A percentile compares a stretch with the other conserved stretches of the same genome.
These are phyloP conservation scores for Charanyca ferruginea DNA, from an alignment of 2,888 invertebrate species.

Conservation along the genomic window DNA sequence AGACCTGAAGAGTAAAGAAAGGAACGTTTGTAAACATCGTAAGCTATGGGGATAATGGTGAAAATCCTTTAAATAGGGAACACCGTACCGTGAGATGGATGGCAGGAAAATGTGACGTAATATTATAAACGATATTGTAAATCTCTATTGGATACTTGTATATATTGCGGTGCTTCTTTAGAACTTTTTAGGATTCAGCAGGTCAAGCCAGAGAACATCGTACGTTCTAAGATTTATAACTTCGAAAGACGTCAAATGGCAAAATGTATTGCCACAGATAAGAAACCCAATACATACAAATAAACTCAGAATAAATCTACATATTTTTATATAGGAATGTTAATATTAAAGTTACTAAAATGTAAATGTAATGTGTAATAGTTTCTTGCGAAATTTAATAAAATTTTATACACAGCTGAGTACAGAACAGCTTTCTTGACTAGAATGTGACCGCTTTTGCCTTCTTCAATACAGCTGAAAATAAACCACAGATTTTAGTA, in stretches of 20 bases:
- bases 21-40: neutral
- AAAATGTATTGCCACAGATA: neutral
- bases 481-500: slow-evolving; percentile 19
- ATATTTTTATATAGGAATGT: slow-evolving; percentile 1
- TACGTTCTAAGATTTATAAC: neutral
- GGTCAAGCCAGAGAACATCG: neutral
- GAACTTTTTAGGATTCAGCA: neutral
- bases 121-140: neutral
- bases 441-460: slow-evolving; percentile 33
- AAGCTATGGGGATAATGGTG: neutral
- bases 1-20: neutral
- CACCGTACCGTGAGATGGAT: neutral
- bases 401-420: slow-evolving; percentile 10
- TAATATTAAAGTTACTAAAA: slow-evolving; percentile 5
- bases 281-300: neutral
- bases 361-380: slow-evolving; percentile 27
- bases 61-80: slow-evolving; percentile 6
- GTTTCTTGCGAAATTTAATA: slow-evolving; percentile 28
- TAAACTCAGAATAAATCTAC: slow-evolving; percentile 5
- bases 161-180: too few relatives aligned
- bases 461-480: slow-evolving; percentile 1
- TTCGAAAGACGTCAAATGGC: neutral
- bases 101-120: neutral
- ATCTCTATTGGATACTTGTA: neutral
- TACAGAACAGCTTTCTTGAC: slow-evolving; percentile 12